Conservation (phyloP, 2,797 vertebrate species). For the Mormyrops boulengeri region DNA sequence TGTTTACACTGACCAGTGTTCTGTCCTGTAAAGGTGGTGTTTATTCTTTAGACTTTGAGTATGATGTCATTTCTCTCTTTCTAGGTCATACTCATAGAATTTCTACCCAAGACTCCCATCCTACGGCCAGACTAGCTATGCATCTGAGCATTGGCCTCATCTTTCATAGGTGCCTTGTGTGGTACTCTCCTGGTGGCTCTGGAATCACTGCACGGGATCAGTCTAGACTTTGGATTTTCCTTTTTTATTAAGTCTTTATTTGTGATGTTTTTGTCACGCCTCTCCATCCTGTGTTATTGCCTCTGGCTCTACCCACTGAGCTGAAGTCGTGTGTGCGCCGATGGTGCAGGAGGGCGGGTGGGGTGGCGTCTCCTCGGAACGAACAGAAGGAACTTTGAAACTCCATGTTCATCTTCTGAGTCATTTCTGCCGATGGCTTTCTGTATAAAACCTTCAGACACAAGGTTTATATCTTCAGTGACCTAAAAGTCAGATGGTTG, state of each 20-base stretch:
- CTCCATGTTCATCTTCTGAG: neutral
- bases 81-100: constrained; percentile 99
- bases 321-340: neutral
- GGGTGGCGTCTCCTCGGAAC: neutral
- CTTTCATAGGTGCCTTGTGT: constrained; percentile 83
- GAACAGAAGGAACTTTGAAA: neutral
- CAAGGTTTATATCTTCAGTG: neutral
- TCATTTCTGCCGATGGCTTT: neutral
- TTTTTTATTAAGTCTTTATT: neutral
- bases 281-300: neutral
- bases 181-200: constrained; percentile 67
- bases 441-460: constrained; percentile 2
- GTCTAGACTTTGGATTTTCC: neutral
- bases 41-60: neutral
- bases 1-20: neutral
- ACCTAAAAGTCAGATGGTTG: neutral
- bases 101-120: constrained; percentile 99
- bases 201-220: constrained; percentile 21
- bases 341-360: neutral
- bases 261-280: neutral
- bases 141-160: constrained; percentile 57
- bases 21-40: neutral
- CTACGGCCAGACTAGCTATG: constrained; percentile 90
- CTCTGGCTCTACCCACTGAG: neutral
- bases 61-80: constrained; percentile 27